Base-by-base conservation (phyloP, 2,113 vertebrate species). In the Bombycilla garrulus region DNA sequence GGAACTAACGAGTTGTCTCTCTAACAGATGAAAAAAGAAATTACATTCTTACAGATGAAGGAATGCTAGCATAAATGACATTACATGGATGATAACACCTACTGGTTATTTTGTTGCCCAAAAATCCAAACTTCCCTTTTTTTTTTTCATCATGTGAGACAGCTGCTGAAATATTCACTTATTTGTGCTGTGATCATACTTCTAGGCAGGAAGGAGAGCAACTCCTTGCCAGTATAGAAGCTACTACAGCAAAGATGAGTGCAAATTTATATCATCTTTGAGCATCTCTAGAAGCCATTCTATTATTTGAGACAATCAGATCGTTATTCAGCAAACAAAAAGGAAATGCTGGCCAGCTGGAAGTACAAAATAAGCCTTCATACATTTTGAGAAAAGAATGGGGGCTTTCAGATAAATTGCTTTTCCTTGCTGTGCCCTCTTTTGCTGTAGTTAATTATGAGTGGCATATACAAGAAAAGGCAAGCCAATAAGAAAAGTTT, bases 361-460 rank as follows among this genome's bases (percentile, higher is more conserved):
- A 86, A 93, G 31, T 48, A 91, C 77, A 92, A 87, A 94, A 73
- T 88, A 72, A 92, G 58, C 62, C 73, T 67, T 88, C 54, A 76
- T 85, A 66, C 35, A 40, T 91, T 95, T 91, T 90, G 62, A 96
- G 92, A 94, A 80, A 92, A 97, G 88, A 96, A 95, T 89, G 73
- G 85, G 62, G 80, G 90, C 94, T 93, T 95, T 95, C 89, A 96
- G 92, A 95, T 79, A 94, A 91, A 90, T 88, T 93, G 85, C 73
- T 91, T 95, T 89, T 90, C 56, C 85, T 96, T 86, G 36, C 74
- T 93, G 79, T 38, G 77, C 42, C 24, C n/a, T 90, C 66, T 93
- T 96, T 92, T 95, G 64, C 88, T 48, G 38, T 19, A 86, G 78
- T 94, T 97, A 96, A 97, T 96, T 91, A 88, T 84, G 69, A 97